Percentiles rank a stretch among this genome's conserved stretches.
Conservation (phyloP, 1,140 invertebrate species). For the Ostrea edulis region DNA sequence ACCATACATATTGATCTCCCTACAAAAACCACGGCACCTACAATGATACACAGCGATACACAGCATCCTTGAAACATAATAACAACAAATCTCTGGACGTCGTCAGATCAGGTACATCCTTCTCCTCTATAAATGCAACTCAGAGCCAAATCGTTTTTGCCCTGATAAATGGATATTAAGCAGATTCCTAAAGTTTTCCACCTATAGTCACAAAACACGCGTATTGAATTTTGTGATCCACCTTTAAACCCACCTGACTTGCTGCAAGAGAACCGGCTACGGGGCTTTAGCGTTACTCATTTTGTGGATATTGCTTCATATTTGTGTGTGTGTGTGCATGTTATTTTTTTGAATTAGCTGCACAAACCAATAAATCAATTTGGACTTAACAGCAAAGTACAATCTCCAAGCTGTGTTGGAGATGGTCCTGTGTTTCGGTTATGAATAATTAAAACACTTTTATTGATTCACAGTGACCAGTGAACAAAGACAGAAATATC, state of each 20-base stretch:
- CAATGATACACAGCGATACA: too few species aligned
- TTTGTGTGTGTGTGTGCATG: not conserved
- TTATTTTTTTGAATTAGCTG: constrained; percentile 2
- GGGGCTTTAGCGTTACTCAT: not conserved
- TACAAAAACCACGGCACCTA: too few species aligned
- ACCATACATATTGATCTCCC: too few species aligned
- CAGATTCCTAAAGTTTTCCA: not conserved
- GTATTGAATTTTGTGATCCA: not conserved
- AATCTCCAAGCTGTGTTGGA: not conserved
- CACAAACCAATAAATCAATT: constrained; percentile 15
- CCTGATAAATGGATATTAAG: not conserved
- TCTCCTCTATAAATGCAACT: too few species aligned
- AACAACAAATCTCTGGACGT: too few species aligned
- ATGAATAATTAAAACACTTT: constrained; percentile 4
- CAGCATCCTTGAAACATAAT: too few species aligned
- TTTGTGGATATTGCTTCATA: not conserved
- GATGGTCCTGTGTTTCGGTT: not conserved
- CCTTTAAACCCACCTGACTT: not conserved
- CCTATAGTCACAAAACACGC: not conserved
- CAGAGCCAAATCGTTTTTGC: too few species aligned
- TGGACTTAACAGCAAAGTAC: not conserved
- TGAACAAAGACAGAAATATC: not conserved
- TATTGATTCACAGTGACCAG: not conserved
- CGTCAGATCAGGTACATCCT: too few species aligned
- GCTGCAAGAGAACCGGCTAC: not conserved